Conservation (phyloP, 2,797 vertebrate species). For the Siniperca scherzeri region DNA sequence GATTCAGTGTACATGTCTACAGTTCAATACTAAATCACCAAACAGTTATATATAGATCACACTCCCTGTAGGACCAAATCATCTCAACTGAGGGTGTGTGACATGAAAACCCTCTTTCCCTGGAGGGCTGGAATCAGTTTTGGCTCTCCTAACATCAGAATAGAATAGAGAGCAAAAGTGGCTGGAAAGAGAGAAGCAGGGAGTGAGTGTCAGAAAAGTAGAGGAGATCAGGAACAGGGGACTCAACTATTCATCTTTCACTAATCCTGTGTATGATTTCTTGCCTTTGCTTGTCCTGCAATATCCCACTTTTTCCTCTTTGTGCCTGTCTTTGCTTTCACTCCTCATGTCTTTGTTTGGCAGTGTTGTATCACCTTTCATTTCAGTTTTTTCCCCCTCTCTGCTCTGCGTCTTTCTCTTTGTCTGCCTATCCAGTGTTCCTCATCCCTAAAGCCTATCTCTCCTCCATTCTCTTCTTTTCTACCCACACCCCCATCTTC, state of each 20-base stretch:
- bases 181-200: constrained; percentile 15
- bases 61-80: not conserved
- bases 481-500: not conserved
- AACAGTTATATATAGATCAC: constrained; percentile 7
- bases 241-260: constrained; percentile 61
- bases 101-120: constrained; percentile 2
- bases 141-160: constrained; percentile 1
- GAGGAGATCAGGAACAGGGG: constrained; percentile 38
- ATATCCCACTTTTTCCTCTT: constrained; percentile 16
- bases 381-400: not conserved
- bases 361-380: constrained; percentile 21
- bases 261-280: constrained; percentile 55
- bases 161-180: constrained; percentile 23
- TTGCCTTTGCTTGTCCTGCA: constrained; percentile 39
- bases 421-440: constrained; percentile 29
- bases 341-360: constrained; percentile 41
- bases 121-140: constrained; percentile 24
- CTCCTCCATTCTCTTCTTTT: constrained; percentile 10
- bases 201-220: constrained; percentile 43
- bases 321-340: constrained; percentile 23
- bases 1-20: not conserved
- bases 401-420: constrained; percentile 40
- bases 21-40: constrained; percentile 10
- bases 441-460: constrained; percentile 37
- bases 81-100: not conserved